These are phyloP conservation scores for Scaptomyza tumidula DNA, from an alignment of 2,888 invertebrate genomes.

Conservation along the genomic window DNA sequence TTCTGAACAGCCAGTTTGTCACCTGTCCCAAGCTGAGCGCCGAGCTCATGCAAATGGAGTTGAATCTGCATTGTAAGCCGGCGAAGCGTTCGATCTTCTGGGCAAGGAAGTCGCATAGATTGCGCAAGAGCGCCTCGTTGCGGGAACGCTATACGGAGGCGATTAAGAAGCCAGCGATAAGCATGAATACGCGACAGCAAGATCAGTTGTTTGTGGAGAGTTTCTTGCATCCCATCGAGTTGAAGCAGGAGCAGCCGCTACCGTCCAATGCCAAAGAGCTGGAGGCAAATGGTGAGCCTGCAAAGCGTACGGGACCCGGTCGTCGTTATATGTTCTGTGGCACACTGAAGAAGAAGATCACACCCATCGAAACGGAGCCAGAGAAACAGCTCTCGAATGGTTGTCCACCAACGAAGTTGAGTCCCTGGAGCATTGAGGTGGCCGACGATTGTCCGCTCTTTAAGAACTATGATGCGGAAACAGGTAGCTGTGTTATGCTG, in stretches of 20 bases:
- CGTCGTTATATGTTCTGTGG: conserved; percentile 82
- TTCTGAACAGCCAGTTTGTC: conserved; percentile 86
- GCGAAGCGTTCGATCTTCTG: conserved; percentile 82
- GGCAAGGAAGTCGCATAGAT: conserved; percentile 83
- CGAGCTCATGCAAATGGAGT: conserved; percentile 83
- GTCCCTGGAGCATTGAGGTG: conserved; percentile 79
- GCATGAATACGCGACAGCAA: conserved; percentile 84
- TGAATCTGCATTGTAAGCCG: conserved; percentile 81
- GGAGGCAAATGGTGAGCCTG: conserved; percentile 65
- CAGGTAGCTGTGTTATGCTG: conserved; percentile 84
- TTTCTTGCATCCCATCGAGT: conserved; percentile 83
- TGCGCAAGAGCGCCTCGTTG: conserved; percentile 82
- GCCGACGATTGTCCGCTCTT: conserved; percentile 81
- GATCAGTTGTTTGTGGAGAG: conserved; percentile 83
- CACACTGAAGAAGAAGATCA: conserved; percentile 84
- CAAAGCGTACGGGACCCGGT: conserved; percentile 64
- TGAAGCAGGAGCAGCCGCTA: conserved; percentile 33
- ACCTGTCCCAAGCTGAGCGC: conserved; percentile 82
- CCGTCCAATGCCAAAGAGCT: conserved; percentile 39
- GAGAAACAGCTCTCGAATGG: conserved; percentile 78
- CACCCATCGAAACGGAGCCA: conserved; percentile 82
- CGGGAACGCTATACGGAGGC: conserved; percentile 83
- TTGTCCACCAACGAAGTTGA: conserved; percentile 58
- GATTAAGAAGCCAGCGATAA: conserved; percentile 82
- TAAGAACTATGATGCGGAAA: conserved; percentile 84